Evolutionary conservation across 2,797 vertebrate species (phyloP).

Genomic region (Cryptoprocta ferox): DNA sequence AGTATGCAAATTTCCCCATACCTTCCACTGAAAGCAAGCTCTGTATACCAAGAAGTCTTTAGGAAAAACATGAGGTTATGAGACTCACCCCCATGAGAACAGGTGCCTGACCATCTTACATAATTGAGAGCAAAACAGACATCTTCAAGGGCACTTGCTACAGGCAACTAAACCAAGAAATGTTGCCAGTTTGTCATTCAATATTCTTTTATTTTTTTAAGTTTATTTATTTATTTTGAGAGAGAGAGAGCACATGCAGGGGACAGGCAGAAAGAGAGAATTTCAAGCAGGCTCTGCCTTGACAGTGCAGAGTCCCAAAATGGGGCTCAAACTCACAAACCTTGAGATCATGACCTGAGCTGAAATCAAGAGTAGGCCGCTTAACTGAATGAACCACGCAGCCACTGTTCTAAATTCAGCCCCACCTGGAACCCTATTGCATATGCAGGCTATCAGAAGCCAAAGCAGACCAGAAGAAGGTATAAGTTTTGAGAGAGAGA

Average conservation of each 20-base stretch:
- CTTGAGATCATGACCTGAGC: too few relatives aligned
- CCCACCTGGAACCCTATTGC: background rate
- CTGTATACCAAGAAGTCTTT: background rate
- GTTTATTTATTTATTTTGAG: too few relatives aligned
- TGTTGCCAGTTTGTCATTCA: background rate
- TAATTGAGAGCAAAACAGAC: slow-evolving; percentile 31
- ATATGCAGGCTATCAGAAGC: background rate
- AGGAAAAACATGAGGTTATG: slow-evolving; percentile 13
- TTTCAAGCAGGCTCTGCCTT: too few relatives aligned
- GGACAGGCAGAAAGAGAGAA: too few relatives aligned
- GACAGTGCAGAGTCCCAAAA: too few relatives aligned
- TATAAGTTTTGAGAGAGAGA: background rate
- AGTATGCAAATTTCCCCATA: background rate
- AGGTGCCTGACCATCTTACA: background rate
- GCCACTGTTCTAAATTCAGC: background rate
- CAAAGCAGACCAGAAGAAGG: background rate
- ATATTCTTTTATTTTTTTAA: too few relatives aligned
- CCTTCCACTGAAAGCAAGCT: background rate
- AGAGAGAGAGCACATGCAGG: too few relatives aligned
- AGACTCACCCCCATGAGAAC: slow-evolving; percentile 6
- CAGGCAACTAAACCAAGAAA: background rate
- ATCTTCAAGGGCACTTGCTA: background rate
- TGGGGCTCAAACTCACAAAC: too few relatives aligned
- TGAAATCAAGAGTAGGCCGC: too few relatives aligned
- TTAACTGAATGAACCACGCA: too few relatives aligned